Conservation (phyloP, 2,113 vertebrate species). For the Nothobranchius furzeri region DNA sequence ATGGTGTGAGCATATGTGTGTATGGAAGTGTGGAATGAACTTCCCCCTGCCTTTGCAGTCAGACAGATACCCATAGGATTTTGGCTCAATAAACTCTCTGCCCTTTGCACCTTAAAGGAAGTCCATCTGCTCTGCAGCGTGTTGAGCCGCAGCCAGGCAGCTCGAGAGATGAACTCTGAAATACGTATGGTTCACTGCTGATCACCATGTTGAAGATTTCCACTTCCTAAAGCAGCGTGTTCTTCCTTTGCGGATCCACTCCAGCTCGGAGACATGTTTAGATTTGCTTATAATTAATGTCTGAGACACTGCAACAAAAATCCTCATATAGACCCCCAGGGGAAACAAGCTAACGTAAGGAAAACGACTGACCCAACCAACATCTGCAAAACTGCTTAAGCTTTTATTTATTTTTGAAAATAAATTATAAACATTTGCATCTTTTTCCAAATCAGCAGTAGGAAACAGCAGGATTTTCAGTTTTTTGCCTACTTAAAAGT, state of each 20-base stretch:
- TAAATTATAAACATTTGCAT: background rate
- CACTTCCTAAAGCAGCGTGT: slow-evolving; percentile 50
- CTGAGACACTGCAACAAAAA: slow-evolving; percentile 43
- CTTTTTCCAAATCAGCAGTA: slow-evolving; percentile 3
- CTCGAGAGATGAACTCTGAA: slow-evolving; percentile 42
- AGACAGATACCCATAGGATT: slow-evolving; percentile 70
- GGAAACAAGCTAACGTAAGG: slow-evolving; percentile 37
- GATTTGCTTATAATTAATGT: slow-evolving; percentile 52
- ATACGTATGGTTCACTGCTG: slow-evolving; percentile 46
- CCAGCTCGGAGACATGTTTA: slow-evolving; percentile 55
- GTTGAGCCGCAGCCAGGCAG: slow-evolving; percentile 57
- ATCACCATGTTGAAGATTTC: slow-evolving; percentile 53
- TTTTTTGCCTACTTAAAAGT: slow-evolving; percentile 4
- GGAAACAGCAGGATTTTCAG: background rate
- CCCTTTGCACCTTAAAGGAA: slow-evolving; percentile 71
- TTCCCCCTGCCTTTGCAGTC: slow-evolving; percentile 43
- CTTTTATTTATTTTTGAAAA: slow-evolving; percentile 14
- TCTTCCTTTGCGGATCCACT: slow-evolving; percentile 56
- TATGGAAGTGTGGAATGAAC: slow-evolving; percentile 45
- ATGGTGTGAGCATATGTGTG: slow-evolving; percentile 16
- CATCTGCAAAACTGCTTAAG: slow-evolving; percentile 54
- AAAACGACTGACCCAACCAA: slow-evolving; percentile 36
- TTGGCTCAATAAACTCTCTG: slow-evolving; percentile 70
- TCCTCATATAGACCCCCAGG: slow-evolving; percentile 34
- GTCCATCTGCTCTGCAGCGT: slow-evolving; percentile 69